Base-by-base conservation (phyloP, 2,888 invertebrate genomes). In the Allygus modestus region DNA sequence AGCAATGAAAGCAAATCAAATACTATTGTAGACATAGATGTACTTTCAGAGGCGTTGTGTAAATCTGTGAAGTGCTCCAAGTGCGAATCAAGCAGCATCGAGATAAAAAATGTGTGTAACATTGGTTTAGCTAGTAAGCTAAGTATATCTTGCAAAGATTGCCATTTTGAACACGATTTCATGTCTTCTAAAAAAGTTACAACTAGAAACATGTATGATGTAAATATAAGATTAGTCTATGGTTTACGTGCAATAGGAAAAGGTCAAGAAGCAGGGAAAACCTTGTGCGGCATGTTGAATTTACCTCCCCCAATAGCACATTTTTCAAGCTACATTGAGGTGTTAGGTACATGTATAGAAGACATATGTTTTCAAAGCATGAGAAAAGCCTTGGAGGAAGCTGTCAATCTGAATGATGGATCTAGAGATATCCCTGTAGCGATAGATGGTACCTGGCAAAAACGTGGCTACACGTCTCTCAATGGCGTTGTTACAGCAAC, bases 131-230 rank as follows among this genome's bases (percentile, higher is more conserved):
- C 51, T 51, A 51, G 51, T 51, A 7, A 51, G 51, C 17, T 51
- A 51, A 51, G 5, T 12, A 51, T 51, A 12, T 51, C 17, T 2
- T 51, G 51, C n/a, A 51, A 51, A 51, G 51, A 51, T 51, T 51
- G 51, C 17, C 51, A 51, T 12, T 51, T 12, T 51, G 51, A 51
- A n/a, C n/a, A 51, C 51, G 11, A 51, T 51, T 51, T 51, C 51
- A 51, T 51, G 51, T 51, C 51, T 17, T 51, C 51, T 51, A 51
- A 51, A 51, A 51, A 51, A 51, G 5, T n/a, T n/a, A n/a, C n/a
- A n/a, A n/a, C n/a, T n/a, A n/a, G n/a, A n/a, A n/a, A n/a, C n/a
- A n/a, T n/a, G 51, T 51, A 12, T 51, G 51, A 51, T 51, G 17
- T 51, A 51, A 51, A 51, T 51, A 2, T 51, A 11, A 9, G 51